These are phyloP conservation scores for Scaptomyza parva DNA, from an alignment of 2,888 invertebrate genomes.

Conservation along the genomic window DNA sequence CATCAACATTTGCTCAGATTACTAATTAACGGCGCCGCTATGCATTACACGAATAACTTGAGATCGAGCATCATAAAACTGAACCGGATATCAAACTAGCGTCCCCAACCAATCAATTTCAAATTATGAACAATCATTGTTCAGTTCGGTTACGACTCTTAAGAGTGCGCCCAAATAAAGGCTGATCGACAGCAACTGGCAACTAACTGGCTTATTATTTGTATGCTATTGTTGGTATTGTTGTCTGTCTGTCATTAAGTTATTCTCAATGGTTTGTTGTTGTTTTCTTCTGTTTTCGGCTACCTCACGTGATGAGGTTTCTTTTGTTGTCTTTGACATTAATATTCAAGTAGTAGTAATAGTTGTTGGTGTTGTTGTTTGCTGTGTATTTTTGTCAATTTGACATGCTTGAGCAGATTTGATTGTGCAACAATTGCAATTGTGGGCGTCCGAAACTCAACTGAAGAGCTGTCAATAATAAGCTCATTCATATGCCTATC, in stretches of 20 bases:
- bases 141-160: slow-evolving; percentile 29
- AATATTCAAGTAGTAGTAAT: slow-evolving; percentile 49
- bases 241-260: slow-evolving; percentile 55
- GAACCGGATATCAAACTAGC: slow-evolving; percentile 65
- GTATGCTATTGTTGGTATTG: slow-evolving; percentile 3
- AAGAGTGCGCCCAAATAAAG: slow-evolving; percentile 45
- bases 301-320: slow-evolving; percentile 65
- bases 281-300: slow-evolving; percentile 17
- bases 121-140: slow-evolving; percentile 68
- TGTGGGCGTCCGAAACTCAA: slow-evolving; percentile 56
- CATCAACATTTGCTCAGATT: slow-evolving; percentile 43
- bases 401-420: slow-evolving; percentile 49
- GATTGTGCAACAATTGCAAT: slow-evolving; percentile 65
- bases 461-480: slow-evolving; percentile 51
- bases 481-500: slow-evolving; percentile 59
- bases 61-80: slow-evolving; percentile 38
- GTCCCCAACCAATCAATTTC: slow-evolving; percentile 61
- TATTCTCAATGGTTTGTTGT: slow-evolving; percentile 37
- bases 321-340: slow-evolving; percentile 71
- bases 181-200: slow-evolving; percentile 23
- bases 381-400: slow-evolving; percentile 34
- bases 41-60: slow-evolving; percentile 41
- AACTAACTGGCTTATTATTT: slow-evolving; percentile 38
- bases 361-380: slow-evolving; percentile 20
- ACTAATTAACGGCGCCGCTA: slow-evolving; percentile 56